Evolutionary conservation across 2,888 invertebrate species (phyloP).

Genomic region (Synergus umbraculus): DNA sequence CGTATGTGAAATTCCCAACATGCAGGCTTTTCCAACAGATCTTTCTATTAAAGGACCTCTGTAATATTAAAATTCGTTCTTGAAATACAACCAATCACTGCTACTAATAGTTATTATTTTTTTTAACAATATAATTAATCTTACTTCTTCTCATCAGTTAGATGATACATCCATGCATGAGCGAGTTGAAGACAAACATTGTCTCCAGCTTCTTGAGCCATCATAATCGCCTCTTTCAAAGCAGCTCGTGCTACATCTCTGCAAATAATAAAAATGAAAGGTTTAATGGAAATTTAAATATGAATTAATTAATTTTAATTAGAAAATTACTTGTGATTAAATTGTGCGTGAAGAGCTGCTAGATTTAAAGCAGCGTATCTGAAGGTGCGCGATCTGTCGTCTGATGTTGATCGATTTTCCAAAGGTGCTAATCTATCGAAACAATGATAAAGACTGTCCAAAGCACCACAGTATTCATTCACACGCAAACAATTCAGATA

Average conservation of each 20-base stretch:
- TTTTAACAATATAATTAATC: constrained; percentile 42
- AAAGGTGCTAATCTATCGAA: constrained; percentile 83
- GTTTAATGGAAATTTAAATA: neutral
- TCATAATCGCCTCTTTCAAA: constrained; percentile 91
- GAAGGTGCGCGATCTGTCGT: constrained; percentile 83
- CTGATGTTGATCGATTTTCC: constrained; percentile 76
- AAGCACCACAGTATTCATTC: constrained; percentile 90
- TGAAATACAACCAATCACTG: neutral
- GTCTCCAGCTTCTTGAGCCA: constrained; percentile 93
- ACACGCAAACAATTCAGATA: constrained; percentile 93
- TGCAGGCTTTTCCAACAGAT: constrained; percentile 84
- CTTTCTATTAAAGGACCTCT: constrained; percentile 83
- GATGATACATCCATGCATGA: constrained; percentile 88
- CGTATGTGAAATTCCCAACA: constrained; percentile 84
- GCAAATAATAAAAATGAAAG: constrained; percentile 62
- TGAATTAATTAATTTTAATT: constrained; percentile 21
- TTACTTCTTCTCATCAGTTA: constrained; percentile 78
- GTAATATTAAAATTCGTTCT: constrained; percentile 61
- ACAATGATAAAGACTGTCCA: constrained; percentile 89
- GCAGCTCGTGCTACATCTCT: constrained; percentile 89
- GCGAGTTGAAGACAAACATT: constrained; percentile 91
- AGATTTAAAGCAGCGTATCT: constrained; percentile 95
- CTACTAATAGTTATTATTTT: constrained; percentile 30
- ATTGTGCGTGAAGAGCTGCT: constrained; percentile 91
- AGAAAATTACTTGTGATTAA: constrained; percentile 85